phyloP scores from a whole-genome alignment of 1,140 invertebrate genomes.

The Diprion similis region DNA sequence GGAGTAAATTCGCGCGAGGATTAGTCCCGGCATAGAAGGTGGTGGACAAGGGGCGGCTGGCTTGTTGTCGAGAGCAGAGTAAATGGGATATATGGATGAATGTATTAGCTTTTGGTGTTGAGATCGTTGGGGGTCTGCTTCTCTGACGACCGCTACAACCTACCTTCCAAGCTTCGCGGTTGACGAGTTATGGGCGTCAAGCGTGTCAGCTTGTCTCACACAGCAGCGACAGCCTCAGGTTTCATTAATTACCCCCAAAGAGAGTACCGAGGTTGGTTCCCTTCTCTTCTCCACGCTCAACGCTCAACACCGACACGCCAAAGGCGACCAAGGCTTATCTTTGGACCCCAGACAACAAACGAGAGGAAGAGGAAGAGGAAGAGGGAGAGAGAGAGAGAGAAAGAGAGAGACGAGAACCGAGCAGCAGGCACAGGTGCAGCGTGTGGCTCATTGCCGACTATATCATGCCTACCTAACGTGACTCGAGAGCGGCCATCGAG shows the following conservation, averaged over 20 bases:
- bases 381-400: conserved; percentile 20
- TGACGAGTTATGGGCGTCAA: background rate
- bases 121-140: background rate
- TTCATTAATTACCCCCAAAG: conserved; percentile 12
- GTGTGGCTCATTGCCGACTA: background rate
- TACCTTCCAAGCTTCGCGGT: no score
- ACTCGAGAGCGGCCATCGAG: background rate
- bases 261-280: conserved; percentile 11
- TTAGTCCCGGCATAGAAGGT: background rate
- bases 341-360: background rate
- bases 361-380: conserved; percentile 25
- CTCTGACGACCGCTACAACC: background rate
- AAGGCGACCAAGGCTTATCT: background rate
- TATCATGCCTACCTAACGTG: background rate
- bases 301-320: background rate
- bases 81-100: background rate
- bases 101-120: background rate
- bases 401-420: conserved; percentile 21
- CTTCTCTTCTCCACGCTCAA: background rate
- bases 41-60: background rate
- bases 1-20: background rate
- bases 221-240: background rate
- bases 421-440: background rate
- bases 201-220: background rate
- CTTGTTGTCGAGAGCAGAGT: no score